These are phyloP conservation scores for Brachymystax lenok DNA, from an alignment of 2,797 vertebrate genomes.

Conservation along the genomic window DNA sequence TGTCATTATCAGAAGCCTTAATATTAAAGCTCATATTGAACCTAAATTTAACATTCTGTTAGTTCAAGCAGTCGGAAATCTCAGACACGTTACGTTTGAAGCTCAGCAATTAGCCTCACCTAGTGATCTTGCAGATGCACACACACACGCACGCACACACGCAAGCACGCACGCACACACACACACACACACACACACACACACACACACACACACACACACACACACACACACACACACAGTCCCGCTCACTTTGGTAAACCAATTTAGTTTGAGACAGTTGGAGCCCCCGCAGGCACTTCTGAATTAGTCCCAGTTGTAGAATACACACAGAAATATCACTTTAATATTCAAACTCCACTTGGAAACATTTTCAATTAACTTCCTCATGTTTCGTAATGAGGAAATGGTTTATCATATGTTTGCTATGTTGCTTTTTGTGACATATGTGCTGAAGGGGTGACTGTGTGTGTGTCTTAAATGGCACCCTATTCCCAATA, in stretches of 20 bases:
- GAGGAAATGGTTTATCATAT: slow-evolving; percentile 66
- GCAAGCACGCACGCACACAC: no score
- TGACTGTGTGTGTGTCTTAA: no score
- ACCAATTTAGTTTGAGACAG: slow-evolving; percentile 70
- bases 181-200: no score
- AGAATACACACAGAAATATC: slow-evolving; percentile 69
- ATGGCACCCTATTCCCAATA: no score
- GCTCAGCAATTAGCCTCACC: slow-evolving; percentile 56
- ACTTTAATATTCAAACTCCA: slow-evolving; percentile 71
- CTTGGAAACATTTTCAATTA: slow-evolving; percentile 70
- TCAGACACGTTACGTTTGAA: slow-evolving; percentile 42
- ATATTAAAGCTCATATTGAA: slow-evolving; percentile 34
- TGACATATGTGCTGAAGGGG: slow-evolving; percentile 50
- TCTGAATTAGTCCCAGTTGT: slow-evolving; percentile 73
- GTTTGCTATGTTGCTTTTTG: slow-evolving; percentile 62
- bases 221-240: slow-evolving; percentile 47
- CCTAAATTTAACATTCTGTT: slow-evolving; percentile 29
- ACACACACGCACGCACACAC: slow-evolving; percentile 20
- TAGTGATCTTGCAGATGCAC: slow-evolving; percentile 45
- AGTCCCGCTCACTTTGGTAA: slow-evolving; percentile 60
- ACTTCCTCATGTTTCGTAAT: slow-evolving; percentile 67
- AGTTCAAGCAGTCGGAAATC: slow-evolving; percentile 46
- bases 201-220: slow-evolving; percentile 30
- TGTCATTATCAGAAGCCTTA: no score
- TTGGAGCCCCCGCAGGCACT: slow-evolving; percentile 71